These are phyloP conservation scores for Labrus mixtus DNA, from an alignment of 2,113 vertebrate species.

Conservation along the genomic window DNA sequence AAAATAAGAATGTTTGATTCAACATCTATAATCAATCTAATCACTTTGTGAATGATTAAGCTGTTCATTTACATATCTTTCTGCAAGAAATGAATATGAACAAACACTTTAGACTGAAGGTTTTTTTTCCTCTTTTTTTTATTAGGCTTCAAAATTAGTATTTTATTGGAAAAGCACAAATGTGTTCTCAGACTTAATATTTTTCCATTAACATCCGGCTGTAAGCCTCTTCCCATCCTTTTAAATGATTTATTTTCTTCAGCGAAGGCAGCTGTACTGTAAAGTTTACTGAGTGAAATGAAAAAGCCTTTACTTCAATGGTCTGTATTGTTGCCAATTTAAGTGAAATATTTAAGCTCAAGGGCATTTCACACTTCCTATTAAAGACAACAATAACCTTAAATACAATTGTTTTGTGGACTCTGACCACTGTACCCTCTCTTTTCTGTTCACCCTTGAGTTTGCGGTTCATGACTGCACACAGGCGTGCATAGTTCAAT, in stretches of 20 bases:
- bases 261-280: neutral
- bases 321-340: constrained; percentile 45
- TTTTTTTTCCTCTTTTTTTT: neutral
- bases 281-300: neutral
- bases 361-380: constrained; percentile 30
- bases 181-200: neutral
- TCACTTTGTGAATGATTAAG: neutral
- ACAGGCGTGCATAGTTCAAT: neutral
- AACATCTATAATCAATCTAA: neutral
- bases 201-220: constrained; percentile 12
- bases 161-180: neutral
- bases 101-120: neutral
- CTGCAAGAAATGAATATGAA: neutral
- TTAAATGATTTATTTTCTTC: neutral
- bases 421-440: constrained; percentile 25
- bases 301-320: constrained; percentile 33
- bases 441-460: constrained; percentile 12
- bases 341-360: constrained; percentile 26
- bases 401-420: constrained; percentile 29
- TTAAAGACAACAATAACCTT: constrained; percentile 6
- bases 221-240: neutral
- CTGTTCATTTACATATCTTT: neutral
- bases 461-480: neutral
- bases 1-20: neutral
- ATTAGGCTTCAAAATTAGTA: neutral